Evolutionary conservation across 2,797 vertebrate genomes (phyloP).

Genomic region (Eupleurogrammus muticus): DNA sequence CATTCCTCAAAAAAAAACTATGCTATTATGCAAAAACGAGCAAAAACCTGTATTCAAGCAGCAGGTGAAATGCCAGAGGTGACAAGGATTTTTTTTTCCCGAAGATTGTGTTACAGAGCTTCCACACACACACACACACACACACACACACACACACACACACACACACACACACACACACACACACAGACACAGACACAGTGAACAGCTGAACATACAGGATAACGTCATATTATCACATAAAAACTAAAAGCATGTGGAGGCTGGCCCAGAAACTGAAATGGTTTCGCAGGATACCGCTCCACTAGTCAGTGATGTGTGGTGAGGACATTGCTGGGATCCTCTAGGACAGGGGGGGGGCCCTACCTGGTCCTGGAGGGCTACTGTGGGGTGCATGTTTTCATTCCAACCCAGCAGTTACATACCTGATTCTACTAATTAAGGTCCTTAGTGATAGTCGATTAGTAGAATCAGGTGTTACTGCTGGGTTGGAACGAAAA

Average conservation of each 20-base stretch:
- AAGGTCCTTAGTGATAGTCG: no score
- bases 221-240: neutral
- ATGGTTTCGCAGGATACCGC: neutral
- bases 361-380: no score
- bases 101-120: constrained; percentile 5
- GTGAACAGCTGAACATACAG: neutral
- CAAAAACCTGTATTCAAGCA: constrained; percentile 13
- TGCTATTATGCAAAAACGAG: no score
- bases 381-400: no score
- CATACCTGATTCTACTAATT: no score
- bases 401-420: no score
- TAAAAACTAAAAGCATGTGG: neutral
- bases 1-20: neutral
- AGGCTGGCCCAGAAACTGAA: neutral
- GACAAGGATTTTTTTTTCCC: neutral
- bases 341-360: neutral
- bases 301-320: neutral
- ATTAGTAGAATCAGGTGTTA: no score
- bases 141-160: no score
- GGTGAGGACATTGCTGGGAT: neutral
- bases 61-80: constrained; percentile 16
- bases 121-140: neutral
- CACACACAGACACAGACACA: neutral
- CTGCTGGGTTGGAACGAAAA: no score
- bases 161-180: no score